A percentile compares a stretch with the other conserved stretches of the same genome.
phyloP scores from a whole-genome alignment of 1,140 invertebrate genomes.

The Drosophila tropicalis region DNA sequence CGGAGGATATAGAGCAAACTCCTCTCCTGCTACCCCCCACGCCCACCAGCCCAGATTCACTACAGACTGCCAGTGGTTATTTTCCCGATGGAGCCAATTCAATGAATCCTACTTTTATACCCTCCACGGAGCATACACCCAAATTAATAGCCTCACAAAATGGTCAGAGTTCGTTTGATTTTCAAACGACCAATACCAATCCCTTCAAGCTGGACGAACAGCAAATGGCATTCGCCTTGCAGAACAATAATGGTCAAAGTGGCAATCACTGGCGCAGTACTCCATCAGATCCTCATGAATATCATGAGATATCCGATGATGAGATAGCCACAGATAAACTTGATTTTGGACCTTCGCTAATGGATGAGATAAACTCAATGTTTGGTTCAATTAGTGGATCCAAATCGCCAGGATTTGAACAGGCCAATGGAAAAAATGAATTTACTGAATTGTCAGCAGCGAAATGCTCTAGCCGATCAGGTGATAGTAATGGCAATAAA shows the following conservation, averaged over 20 bases:
- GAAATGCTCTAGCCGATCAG: slow-evolving; percentile 78
- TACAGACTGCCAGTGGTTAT: slow-evolving; percentile 83
- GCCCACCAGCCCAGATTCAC: slow-evolving; percentile 85
- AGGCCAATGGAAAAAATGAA: slow-evolving; percentile 86
- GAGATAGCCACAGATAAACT: slow-evolving; percentile 87
- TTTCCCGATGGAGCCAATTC: slow-evolving; percentile 71
- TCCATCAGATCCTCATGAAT: slow-evolving; percentile 88
- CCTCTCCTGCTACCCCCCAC: slow-evolving; percentile 84
- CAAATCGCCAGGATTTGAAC: slow-evolving; percentile 86
- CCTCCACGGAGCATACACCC: slow-evolving; percentile 79
- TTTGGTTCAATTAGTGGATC: slow-evolving; percentile 88
- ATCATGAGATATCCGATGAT: slow-evolving; percentile 96
- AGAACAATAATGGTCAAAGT: slow-evolving; percentile 65
- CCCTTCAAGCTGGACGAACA: slow-evolving; percentile 75
- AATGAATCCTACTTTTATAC: slow-evolving; percentile 80
- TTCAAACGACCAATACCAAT: slow-evolving; percentile 72
- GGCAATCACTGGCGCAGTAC: slow-evolving; percentile 48
- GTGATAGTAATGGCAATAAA: slow-evolving; percentile 72
- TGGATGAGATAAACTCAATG: slow-evolving; percentile 98
- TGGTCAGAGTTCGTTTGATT: slow-evolving; percentile 75
- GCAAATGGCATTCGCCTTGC: slow-evolving; percentile 64
- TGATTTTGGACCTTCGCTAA: slow-evolving; percentile 95
- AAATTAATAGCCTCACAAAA: slow-evolving; percentile 68
- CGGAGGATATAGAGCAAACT: slow-evolving; percentile 89
- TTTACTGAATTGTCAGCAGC: slow-evolving; percentile 87